Evolutionary conservation across 35 echinoderm and acorn worm species (phyloP), one percentile per base, ranked within the genome.

Genomic region (Chiridota heheva): DNA sequence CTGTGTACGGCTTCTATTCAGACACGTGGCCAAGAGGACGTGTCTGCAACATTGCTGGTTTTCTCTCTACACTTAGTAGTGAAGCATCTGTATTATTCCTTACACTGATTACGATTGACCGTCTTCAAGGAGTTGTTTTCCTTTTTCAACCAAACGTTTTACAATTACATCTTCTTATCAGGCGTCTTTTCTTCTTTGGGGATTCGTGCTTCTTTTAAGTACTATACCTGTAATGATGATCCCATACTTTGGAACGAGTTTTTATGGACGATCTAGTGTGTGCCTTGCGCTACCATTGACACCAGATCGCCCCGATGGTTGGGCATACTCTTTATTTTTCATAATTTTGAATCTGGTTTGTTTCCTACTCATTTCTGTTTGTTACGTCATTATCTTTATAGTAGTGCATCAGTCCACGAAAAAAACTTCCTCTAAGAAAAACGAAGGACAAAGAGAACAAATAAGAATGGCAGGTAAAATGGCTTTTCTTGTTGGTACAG

Each of bases 231-330:
- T 47, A 4, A 28, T 90, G n/a, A 47, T 78, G 7, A 20, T 77
- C 48, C 26, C 20, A 34, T 56, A 32, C 16, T 17, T 36, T 12
- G 4, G 12, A 13, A 41, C 60, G 0, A 61, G 49, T 15, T 62
- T 82, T 26, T 93, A 93, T 43, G 90, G 84, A 15, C 67, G 79
- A 0, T 86, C 84, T 13, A 84, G 86, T 60, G 90, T 93, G 31
- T 93, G 90, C 44, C 36, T 93, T 5, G 84, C 86, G n/a, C 85
- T 93, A 20, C 90, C 84, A 3, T 41, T 82, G 25, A 69, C 63
- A 4, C 51, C 75, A 1, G 66, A 41, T 16, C 37, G 67, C 5
- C 43, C 53, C 27, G 46, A 42, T 34, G 81, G 81, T 18, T 84
- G 81, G 81, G 8, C 35, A 8, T 84, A 84, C 26, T 70, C 81